Evolutionary conservation across 2,888 invertebrate species (phyloP).

Genomic region (Phytoseiulus persimilis): DNA sequence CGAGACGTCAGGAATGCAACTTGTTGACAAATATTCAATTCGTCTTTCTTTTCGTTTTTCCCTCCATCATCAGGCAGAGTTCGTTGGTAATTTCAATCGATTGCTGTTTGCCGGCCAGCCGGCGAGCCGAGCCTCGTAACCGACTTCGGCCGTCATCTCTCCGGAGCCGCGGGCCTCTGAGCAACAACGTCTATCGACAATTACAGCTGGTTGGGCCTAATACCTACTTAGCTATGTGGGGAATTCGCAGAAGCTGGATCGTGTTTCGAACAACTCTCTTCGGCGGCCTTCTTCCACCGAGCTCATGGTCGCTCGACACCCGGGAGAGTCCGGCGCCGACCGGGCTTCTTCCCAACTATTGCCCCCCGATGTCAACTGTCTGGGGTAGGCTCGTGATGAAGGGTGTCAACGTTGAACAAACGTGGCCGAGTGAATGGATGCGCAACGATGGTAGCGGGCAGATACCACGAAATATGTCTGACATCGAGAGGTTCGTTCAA

Average conservation of each 20-base stretch:
- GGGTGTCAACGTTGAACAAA: too few species aligned
- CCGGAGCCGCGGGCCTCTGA: not conserved
- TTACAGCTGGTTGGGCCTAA: not conserved
- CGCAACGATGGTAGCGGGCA: too few species aligned
- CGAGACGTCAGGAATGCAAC: not conserved
- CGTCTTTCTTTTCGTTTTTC: not conserved
- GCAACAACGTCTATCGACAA: not conserved
- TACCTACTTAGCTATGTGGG: not conserved
- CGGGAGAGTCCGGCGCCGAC: not conserved
- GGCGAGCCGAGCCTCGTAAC: not conserved
- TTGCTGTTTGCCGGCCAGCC: not conserved
- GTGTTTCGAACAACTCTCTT: not conserved
- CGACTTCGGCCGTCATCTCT: not conserved
- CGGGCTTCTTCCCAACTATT: not conserved
- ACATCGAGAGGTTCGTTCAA: too few species aligned
- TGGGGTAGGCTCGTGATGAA: too few species aligned
- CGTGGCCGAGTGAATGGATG: too few species aligned
- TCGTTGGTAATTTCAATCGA: not conserved
- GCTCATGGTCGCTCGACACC: not conserved
- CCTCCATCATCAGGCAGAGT: not conserved
- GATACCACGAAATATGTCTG: too few species aligned
- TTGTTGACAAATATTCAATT: not conserved
- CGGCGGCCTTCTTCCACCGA: not conserved
- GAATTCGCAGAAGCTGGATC: not conserved
- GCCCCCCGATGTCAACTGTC: too few species aligned